Base-by-base conservation (phyloP, 2,888 invertebrate genomes). In the Drosophila seclusa region DNA sequence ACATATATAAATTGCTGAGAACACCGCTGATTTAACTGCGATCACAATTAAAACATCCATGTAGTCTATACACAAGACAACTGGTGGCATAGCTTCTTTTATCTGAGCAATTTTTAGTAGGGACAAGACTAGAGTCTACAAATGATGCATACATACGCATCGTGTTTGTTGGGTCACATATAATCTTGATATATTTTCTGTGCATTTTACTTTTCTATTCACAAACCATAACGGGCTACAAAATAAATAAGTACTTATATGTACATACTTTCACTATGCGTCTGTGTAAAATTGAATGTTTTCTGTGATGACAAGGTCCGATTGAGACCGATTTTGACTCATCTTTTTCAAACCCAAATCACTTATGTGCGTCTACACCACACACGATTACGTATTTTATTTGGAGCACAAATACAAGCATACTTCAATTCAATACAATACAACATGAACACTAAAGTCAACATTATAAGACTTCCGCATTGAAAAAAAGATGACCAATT, bases 391-490 rank as follows among this genome's bases (percentile, higher is more conserved):
- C 61, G 64, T 76, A 67, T 77, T 67, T 70, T 45, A 71, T 73
- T 79, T 76, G 34, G 57, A 55, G 66, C 63, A 68, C 65, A 54
- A 64, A 76, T 53, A 66, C 64, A 60, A 75, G 45, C 38, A 32
- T 32, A 54, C 69, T 59, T 76, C 27, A 73, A 58, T 32, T 31
- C 24, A 59, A 36, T 13, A 65, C 34, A 49, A 58, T 16, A 45
- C 34, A 45, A 29, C n/a, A 65, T 42, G 54, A 50, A 53, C 21
- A 31, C 34, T 58, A 38, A 59, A 58, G 53, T 57, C 57, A 24
- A 36, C 54, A 61, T 68, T 60, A 60, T 34, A 76, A 81, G 74
- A 76, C 82, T 87, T 83, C 83, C 87, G 84, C 68, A 81, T 79
- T 76, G 54, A 57, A 76, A 34, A 67, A 81, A 78, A 83, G 60